These are phyloP conservation scores for Drosophila nr. fundita DNA, from an alignment of 2,888 invertebrate species.

Conservation along the genomic window DNA sequence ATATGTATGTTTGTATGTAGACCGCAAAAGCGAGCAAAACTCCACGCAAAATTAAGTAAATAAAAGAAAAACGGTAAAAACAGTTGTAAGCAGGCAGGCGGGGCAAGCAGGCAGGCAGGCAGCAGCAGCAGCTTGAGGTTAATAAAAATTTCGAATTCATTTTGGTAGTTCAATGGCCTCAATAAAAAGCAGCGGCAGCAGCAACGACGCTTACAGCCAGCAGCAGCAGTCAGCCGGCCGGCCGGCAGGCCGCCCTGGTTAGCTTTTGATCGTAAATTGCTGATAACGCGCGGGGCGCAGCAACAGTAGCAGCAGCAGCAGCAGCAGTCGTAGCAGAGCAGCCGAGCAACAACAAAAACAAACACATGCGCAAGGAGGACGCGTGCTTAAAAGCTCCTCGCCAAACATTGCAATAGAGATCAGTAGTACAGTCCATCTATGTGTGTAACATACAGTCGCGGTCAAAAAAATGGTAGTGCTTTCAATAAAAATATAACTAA, in stretches of 20 bases:
- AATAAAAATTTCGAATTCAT: slow-evolving; percentile 57
- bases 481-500: background rate
- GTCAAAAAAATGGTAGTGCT: background rate
- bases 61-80: slow-evolving; percentile 71
- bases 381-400: slow-evolving; percentile 26
- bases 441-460: background rate
- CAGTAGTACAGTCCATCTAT: background rate
- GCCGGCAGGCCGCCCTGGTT: slow-evolving; percentile 27
- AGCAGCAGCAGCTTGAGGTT: slow-evolving; percentile 50
- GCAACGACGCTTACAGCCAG: slow-evolving; percentile 46
- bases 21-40: slow-evolving; percentile 52
- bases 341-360: background rate
- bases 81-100: slow-evolving; percentile 66
- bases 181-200: slow-evolving; percentile 49
- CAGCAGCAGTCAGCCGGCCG: background rate
- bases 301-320: slow-evolving; percentile 15
- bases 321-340: background rate
- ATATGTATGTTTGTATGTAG: slow-evolving; percentile 3
- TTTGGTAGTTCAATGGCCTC: slow-evolving; percentile 72
- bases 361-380: background rate
- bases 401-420: slow-evolving; percentile 23
- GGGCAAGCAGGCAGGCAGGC: background rate
- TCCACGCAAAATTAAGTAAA: slow-evolving; percentile 40
- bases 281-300: slow-evolving; percentile 60
- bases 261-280: slow-evolving; percentile 64